A percentile compares a stretch with the other conserved stretches of the same genome.
These are phyloP conservation scores for Pissodes strobi DNA, from an alignment of 1,140 invertebrate genomes.

Conservation along the genomic window DNA sequence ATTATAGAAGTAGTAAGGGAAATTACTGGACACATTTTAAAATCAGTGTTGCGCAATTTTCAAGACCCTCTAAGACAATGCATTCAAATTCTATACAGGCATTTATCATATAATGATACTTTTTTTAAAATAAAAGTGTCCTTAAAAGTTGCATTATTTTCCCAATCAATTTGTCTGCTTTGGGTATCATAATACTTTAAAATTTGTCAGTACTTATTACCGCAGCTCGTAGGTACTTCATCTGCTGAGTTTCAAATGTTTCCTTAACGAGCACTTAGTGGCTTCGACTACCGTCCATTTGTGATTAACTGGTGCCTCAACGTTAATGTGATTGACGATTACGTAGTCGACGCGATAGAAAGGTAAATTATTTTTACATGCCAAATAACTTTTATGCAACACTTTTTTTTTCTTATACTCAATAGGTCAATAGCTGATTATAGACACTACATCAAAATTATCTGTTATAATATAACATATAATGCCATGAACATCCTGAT, in stretches of 20 bases:
- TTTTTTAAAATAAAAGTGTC: background rate
- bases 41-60: too few relatives aligned
- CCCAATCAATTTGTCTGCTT: constrained; percentile 33
- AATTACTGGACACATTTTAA: too few relatives aligned
- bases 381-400: too few relatives aligned
- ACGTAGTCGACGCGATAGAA: constrained; percentile 86
- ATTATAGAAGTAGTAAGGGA: too few relatives aligned
- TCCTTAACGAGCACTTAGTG: constrained; percentile 64
- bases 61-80: too few relatives aligned
- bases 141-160: background rate
- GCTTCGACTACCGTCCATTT: constrained; percentile 90
- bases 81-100: background rate
- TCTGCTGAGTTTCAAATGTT: too few relatives aligned
- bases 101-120: background rate
- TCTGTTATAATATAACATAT: too few relatives aligned
- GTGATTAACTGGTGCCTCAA: constrained; percentile 91
- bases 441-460: background rate
- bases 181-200: too few relatives aligned
- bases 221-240: too few relatives aligned
- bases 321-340: constrained; percentile 86
- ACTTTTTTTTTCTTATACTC: constrained; percentile 4
- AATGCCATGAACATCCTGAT: too few relatives aligned
- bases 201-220: too few relatives aligned
- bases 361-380: constrained; percentile 65
- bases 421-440: background rate